phyloP scores from a whole-genome alignment of 2,797 vertebrate genomes.

The Enteromius argenteus region DNA sequence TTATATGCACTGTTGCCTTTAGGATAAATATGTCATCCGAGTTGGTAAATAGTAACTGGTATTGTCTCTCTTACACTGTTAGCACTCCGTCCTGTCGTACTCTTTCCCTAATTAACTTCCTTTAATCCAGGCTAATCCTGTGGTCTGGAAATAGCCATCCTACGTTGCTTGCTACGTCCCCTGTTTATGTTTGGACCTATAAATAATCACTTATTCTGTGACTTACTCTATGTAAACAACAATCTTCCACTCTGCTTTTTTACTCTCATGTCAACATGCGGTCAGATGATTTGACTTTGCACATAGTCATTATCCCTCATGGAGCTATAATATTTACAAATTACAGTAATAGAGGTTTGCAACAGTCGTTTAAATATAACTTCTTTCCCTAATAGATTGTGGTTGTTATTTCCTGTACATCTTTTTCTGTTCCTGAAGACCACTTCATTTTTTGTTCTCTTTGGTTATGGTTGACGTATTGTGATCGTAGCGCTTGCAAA shows the following conservation, averaged over 20 bases:
- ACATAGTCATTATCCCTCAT: neutral
- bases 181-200: conserved; percentile 1
- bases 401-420: neutral
- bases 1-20: neutral
- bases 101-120: conserved; percentile 33
- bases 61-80: neutral
- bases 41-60: neutral
- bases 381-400: neutral
- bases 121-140: conserved; percentile 42
- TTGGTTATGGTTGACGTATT: neutral
- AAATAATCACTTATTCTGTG: conserved; percentile 13
- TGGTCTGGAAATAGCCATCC: conserved; percentile 31
- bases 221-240: conserved; percentile 5
- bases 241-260: neutral
- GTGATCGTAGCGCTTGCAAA: neutral
- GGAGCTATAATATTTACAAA: conserved; percentile 2
- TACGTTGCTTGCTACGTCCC: neutral
- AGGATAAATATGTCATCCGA: neutral
- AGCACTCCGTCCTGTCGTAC: neutral
- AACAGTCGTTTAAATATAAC: neutral
- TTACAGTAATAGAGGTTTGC: neutral
- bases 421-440: neutral
- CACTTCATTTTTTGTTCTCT: neutral
- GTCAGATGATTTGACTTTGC: neutral
- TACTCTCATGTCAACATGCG: neutral